Percentiles rank a stretch among this genome's conserved stretches.
These are phyloP conservation scores for Thecocarcelia acutangulata DNA, from an alignment of 2,888 invertebrate genomes.

Conservation along the genomic window DNA sequence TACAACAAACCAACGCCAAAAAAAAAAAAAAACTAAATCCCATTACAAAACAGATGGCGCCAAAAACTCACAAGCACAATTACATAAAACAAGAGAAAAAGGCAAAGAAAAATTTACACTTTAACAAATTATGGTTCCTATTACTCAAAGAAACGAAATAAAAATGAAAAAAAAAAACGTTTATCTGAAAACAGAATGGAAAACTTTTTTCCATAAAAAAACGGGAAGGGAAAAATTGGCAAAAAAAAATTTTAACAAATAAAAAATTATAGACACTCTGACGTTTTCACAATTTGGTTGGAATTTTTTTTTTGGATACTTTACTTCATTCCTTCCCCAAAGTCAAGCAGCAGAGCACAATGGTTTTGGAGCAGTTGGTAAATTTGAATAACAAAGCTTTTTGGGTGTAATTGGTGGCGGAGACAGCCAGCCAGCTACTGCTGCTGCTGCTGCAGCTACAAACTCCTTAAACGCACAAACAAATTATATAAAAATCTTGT, in stretches of 20 bases:
- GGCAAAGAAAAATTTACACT: constrained; percentile 60
- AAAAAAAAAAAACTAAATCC: neutral
- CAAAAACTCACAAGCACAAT: constrained; percentile 38
- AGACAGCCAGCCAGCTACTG: constrained; percentile 37
- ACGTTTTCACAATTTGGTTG: constrained; percentile 47
- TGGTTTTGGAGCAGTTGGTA: constrained; percentile 8
- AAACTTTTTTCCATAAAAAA: constrained; percentile 30
- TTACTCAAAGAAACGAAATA: constrained; percentile 45
- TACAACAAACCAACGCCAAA: constrained; percentile 25
- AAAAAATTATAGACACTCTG: constrained; percentile 65
- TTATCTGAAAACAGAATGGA: constrained; percentile 29
- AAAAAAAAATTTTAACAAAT: constrained; percentile 38
- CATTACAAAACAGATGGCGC: constrained; percentile 64
- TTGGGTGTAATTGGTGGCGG: constrained; percentile 27
- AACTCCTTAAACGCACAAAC: constrained; percentile 47
- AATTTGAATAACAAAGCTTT: constrained; percentile 56
- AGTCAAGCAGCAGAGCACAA: constrained; percentile 6
- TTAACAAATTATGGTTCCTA: constrained; percentile 61
- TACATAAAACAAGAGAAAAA: constrained; percentile 15
- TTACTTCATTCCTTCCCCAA: constrained; percentile 30
- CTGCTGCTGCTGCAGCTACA: constrained; percentile 35
- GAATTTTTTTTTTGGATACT: constrained; percentile 5
- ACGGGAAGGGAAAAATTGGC: constrained; percentile 34
- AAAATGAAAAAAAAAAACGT: constrained; percentile 8
- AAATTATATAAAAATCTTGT: constrained; percentile 62